Conservation (phyloP, 2,888 invertebrate genomes). For the Acrobasis suavella region DNA sequence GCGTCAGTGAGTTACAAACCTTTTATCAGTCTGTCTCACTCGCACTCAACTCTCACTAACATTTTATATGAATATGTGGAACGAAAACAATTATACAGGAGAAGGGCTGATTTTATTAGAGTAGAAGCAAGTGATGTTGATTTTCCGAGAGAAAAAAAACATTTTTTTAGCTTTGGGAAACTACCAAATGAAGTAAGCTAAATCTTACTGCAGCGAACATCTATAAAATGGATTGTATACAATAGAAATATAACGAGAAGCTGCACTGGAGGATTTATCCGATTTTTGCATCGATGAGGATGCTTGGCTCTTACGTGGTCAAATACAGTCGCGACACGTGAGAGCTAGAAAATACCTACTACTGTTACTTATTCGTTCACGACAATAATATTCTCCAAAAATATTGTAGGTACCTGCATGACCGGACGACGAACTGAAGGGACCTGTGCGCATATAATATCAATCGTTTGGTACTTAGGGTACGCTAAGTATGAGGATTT, state of each 20-base stretch:
- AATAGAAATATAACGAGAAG: constrained; percentile 23
- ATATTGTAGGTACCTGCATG: constrained; percentile 27
- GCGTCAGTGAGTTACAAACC: too few relatives aligned
- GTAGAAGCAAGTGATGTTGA: constrained; percentile 23
- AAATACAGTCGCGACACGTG: background rate
- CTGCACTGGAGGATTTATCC: constrained; percentile 22
- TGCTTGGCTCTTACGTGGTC: background rate
- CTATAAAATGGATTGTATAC: constrained; percentile 22
- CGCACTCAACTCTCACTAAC: too few relatives aligned
- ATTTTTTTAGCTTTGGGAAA: constrained; percentile 23
- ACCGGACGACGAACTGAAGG: constrained; percentile 26
- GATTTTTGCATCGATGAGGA: constrained; percentile 7
- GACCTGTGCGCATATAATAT: constrained; percentile 26
- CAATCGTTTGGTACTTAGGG: constrained; percentile 25
- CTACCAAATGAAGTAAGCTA: background rate
- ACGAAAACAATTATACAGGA: constrained; percentile 26
- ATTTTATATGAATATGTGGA: too few relatives aligned
- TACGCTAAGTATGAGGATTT: constrained; percentile 23
- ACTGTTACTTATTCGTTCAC: constrained; percentile 25
- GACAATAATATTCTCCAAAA: constrained; percentile 24
- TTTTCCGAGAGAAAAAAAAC: constrained; percentile 28
- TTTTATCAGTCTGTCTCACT: too few relatives aligned
- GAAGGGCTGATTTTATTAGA: constrained; percentile 24
- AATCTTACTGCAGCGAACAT: constrained; percentile 6
- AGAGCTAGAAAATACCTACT: constrained; percentile 7